Evolutionary conservation across 37 sponge, comb jelly and placozoan genomes (phyloP), one percentile per base, ranked within the genome.

Genomic region (Tethya wilhelma): DNA sequence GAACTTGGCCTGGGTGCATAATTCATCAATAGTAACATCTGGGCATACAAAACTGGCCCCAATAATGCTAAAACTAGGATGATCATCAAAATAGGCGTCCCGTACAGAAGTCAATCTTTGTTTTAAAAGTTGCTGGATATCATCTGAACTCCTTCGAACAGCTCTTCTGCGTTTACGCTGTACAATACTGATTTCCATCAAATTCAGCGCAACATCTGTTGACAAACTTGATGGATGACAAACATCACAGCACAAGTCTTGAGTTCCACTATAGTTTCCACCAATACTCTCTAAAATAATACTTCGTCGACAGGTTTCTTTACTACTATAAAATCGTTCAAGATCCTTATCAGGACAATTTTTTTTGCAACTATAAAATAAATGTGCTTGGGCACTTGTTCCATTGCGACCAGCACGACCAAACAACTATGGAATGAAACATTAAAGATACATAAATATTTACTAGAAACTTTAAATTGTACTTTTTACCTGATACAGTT

Each of bases 401-500:
- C 70, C 70, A 22, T 28, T 44, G 17, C 70, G 38, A 42, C 70
- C 70, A 26, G 70, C 70, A 69, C 70, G 70, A 23, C 70, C 70
- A 69, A 38, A 39, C 38, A 40, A 44, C 42, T 69, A 69, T 20
- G 1, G n/a, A 69, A 80, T 34, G 23, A 14, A 66, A 75, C 42
- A 17, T 11, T 38, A 42, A 4, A 4, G 5, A 6, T 3, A n/a
- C 70, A 69, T 69, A 69, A 41, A 33, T 38, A 11, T 19, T 33
- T 69, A 11, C 22, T 22, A 69, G 1, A 12, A 1, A 19, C 34
- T 9, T 42, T 42, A 22, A n/a, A n/a, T n/a, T n/a, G n/a, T n/a
- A n/a, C n/a, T n/a, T n/a, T n/a, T 29, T 46, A 73, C 73, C 73
- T 73, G 73, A 73, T 73, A 31, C 33, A 73, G 20, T 28, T 73